A percentile compares a stretch with the other conserved stretches of the same genome.
Evolutionary conservation across 2,888 invertebrate genomes (phyloP).

Genomic region (Pseudoips prasinana): DNA sequence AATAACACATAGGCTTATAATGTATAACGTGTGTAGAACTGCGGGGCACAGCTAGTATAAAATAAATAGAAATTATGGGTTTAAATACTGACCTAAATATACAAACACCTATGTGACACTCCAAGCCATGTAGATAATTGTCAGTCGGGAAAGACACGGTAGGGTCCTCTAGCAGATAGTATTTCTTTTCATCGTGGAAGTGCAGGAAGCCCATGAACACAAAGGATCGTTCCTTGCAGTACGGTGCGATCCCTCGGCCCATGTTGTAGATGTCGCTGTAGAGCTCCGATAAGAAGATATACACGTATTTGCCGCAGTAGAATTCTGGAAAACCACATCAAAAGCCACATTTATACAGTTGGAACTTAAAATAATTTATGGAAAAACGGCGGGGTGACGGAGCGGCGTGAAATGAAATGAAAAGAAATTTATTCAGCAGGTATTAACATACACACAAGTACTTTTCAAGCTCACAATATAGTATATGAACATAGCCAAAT

Average conservation of each 20-base stretch:
- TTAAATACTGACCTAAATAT: slow-evolving; percentile 68
- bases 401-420: too few relatives aligned
- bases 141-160: slow-evolving; percentile 69
- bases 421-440: too few relatives aligned
- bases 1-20: too few relatives aligned
- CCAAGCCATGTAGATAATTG: slow-evolving; percentile 68
- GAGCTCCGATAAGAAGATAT: slow-evolving; percentile 66
- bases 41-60: too few relatives aligned
- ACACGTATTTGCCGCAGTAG: slow-evolving; percentile 74
- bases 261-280: slow-evolving; percentile 74
- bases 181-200: slow-evolving; percentile 66
- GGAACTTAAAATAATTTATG: background rate
- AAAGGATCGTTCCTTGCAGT: slow-evolving; percentile 68
- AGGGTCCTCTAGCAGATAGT: slow-evolving; percentile 69
- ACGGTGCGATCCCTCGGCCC: slow-evolving; percentile 63
- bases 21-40: too few relatives aligned
- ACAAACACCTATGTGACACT: slow-evolving; percentile 68
- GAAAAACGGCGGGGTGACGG: too few relatives aligned
- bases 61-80: too few relatives aligned
- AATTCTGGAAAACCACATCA: slow-evolving; percentile 52
- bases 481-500: too few relatives aligned
- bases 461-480: too few relatives aligned
- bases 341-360: background rate
- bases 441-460: too few relatives aligned
- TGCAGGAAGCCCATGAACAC: slow-evolving; percentile 71